Evolutionary conservation across 2,888 invertebrate genomes (phyloP).

Genomic region (Drosophila falleni): DNA sequence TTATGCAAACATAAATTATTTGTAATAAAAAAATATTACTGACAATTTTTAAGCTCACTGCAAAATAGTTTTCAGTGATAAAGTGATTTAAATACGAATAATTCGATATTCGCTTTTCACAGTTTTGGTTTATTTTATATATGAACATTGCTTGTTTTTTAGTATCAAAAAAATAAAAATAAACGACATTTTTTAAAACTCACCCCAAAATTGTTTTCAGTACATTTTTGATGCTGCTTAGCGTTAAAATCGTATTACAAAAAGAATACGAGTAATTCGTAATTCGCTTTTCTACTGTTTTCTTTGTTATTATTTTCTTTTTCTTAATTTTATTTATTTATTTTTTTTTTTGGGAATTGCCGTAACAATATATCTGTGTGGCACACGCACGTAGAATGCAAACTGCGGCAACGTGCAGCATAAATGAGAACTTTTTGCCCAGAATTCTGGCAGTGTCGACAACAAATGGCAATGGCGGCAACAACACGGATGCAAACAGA

Average conservation of each 20-base stretch:
- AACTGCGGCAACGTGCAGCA: conserved; percentile 67
- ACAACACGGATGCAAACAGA: conserved; percentile 73
- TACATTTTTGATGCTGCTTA: conserved; percentile 10
- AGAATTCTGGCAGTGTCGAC: conserved; percentile 42
- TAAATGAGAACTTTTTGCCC: conserved; percentile 70
- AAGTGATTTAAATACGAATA: too few species aligned
- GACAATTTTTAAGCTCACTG: too few species aligned
- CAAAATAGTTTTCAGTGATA: conserved; percentile 1
- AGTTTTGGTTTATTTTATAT: too few species aligned
- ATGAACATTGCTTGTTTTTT: too few species aligned
- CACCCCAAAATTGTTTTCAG: conserved; percentile 22
- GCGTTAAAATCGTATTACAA: conserved; percentile 2
- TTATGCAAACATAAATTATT: too few species aligned
- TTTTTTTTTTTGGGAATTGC: conserved; percentile 12
- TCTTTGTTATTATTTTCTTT: background rate
- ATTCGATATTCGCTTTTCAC: too few species aligned
- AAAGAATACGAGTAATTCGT: background rate
- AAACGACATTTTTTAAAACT: too few species aligned
- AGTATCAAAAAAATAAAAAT: too few species aligned
- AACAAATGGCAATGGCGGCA: conserved; percentile 49
- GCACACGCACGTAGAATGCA: conserved; percentile 74
- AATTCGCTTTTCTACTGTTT: background rate
- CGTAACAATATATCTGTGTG: conserved; percentile 62
- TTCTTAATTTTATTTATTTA: too few species aligned
- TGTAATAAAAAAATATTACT: too few species aligned